Conservation (phyloP, 2,113 vertebrate genomes). For the Stegastes partitus region DNA sequence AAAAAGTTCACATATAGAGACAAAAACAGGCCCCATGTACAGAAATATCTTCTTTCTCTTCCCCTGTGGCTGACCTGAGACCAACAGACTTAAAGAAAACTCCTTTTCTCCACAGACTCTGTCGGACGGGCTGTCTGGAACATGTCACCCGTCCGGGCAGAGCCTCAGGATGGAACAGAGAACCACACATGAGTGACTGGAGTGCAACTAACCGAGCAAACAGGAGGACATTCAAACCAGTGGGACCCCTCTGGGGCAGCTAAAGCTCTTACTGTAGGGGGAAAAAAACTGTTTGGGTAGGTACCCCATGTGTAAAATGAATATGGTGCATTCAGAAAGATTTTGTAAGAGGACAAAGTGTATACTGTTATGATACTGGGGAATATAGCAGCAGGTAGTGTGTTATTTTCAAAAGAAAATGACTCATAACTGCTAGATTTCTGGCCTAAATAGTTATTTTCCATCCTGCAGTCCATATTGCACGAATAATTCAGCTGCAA, state of each 20-base stretch:
- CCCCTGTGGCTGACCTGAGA: conserved; percentile 12
- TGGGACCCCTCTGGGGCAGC: conserved; percentile 11
- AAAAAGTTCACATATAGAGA: background rate
- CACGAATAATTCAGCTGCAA: background rate
- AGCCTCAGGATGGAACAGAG: conserved; percentile 30
- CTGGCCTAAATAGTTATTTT: background rate
- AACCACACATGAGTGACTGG: conserved; percentile 17
- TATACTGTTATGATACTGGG: too few relatives aligned
- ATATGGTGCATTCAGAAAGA: background rate
- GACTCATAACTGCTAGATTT: background rate
- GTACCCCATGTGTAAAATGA: background rate
- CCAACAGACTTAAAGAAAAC: conserved; percentile 15
- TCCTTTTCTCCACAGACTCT: conserved; percentile 28
- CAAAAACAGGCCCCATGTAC: background rate
- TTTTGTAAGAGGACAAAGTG: background rate
- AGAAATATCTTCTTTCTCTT: background rate
- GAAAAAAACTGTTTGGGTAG: background rate
- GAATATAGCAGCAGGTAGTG: too few relatives aligned
- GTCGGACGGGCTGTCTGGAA: conserved; percentile 23
- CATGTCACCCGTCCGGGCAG: conserved; percentile 1
- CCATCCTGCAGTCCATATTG: background rate
- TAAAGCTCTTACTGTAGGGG: background rate
- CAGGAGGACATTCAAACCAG: conserved; percentile 6
- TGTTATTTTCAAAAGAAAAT: too few relatives aligned
- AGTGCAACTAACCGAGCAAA: conserved; percentile 31